A percentile compares a stretch with the other conserved stretches of the same genome.
phyloP scores from a whole-genome alignment of 2,797 vertebrate species.

The Myotis findleyi region DNA sequence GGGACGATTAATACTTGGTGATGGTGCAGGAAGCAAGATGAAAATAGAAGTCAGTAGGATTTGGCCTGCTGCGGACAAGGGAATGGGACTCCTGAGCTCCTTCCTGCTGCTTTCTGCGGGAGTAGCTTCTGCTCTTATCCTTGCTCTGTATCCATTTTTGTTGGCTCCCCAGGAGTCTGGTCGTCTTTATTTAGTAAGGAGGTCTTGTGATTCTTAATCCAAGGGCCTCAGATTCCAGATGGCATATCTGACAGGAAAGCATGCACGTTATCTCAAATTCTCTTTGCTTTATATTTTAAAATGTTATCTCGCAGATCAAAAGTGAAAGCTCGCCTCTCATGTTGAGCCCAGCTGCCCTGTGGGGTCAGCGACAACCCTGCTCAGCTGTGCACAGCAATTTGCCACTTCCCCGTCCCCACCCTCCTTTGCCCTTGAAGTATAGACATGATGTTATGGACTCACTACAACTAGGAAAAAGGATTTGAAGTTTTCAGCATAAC shows the following conservation, averaged over 20 bases:
- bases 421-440: not conserved
- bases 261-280: not conserved
- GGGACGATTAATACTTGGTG: not conserved
- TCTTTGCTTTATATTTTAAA: slow-evolving; percentile 11
- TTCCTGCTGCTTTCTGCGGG: not conserved
- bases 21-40: not conserved
- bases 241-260: slow-evolving; percentile 25
- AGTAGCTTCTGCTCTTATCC: not conserved
- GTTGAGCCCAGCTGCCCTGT: slow-evolving; percentile 29
- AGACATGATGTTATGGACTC: not conserved
- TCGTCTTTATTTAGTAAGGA: slow-evolving; percentile 55
- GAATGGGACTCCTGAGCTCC: not conserved
- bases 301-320: slow-evolving; percentile 48
- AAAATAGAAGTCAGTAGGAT: not conserved
- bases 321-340: slow-evolving; percentile 4
- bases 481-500: not conserved
- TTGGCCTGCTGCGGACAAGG: not conserved
- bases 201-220: slow-evolving; percentile 29
- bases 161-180: not conserved
- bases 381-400: not conserved
- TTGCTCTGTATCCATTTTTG: not conserved
- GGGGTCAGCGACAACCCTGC: not conserved
- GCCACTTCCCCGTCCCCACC: not conserved
- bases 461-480: not conserved
- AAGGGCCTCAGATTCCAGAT: not conserved